Conservation (phyloP, 2,888 invertebrate genomes). For the Polydrusus tereticollis region DNA sequence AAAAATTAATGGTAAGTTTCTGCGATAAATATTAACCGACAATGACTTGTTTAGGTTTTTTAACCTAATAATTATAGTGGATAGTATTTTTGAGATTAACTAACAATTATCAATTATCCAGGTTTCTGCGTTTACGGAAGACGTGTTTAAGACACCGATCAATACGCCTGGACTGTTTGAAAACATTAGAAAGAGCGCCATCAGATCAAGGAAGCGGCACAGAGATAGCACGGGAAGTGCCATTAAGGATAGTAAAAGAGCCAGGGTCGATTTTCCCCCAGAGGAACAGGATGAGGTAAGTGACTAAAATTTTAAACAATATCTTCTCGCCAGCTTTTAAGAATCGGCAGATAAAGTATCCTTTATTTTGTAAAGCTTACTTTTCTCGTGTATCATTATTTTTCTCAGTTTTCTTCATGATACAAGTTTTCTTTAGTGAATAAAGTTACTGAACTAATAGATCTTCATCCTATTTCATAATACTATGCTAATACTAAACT, state of each 20-base stretch:
- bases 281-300: neutral
- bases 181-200: conserved; percentile 50
- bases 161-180: conserved; percentile 55
- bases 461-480: too few relatives aligned
- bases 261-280: conserved; percentile 14
- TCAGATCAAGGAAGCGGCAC: conserved; percentile 51
- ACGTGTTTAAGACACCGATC: conserved; percentile 53
- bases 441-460: too few relatives aligned
- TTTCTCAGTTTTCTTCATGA: neutral
- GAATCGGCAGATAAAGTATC: too few relatives aligned
- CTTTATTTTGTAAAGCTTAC: neutral
- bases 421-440: too few relatives aligned
- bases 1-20: conserved; percentile 28
- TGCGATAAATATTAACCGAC: neutral
- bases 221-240: conserved; percentile 47
- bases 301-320: neutral
- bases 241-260: conserved; percentile 21
- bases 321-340: too few relatives aligned
- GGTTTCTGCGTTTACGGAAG: conserved; percentile 30
- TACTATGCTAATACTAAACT: too few relatives aligned
- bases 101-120: neutral
- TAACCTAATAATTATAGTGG: too few relatives aligned
- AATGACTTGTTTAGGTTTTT: too few relatives aligned
- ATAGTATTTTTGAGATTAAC: too few relatives aligned
- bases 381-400: neutral